Percentiles rank a stretch among this genome's conserved stretches.
phyloP scores from a whole-genome alignment of 1,140 invertebrate species.

The Psix sp. region DNA sequence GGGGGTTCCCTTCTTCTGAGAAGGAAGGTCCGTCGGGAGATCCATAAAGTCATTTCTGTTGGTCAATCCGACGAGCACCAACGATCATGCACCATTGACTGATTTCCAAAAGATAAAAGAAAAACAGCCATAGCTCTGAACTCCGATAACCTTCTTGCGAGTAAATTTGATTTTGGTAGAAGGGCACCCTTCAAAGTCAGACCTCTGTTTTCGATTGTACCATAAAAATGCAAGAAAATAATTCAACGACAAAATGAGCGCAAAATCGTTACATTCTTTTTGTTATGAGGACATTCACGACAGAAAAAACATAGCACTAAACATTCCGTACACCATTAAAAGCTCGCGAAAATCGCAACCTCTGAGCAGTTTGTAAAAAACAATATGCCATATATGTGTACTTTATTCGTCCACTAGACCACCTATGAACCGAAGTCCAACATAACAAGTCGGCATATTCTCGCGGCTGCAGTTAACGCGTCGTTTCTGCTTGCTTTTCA shows the following conservation, averaged over 20 bases:
- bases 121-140: neutral
- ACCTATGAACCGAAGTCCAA: slow-evolving; percentile 22
- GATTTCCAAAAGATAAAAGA: slow-evolving; percentile 36
- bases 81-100: slow-evolving; percentile 63
- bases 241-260: too few relatives aligned
- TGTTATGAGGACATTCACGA: too few relatives aligned
- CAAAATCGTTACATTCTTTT: too few relatives aligned
- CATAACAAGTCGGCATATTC: slow-evolving; percentile 33
- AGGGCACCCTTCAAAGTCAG: too few relatives aligned
- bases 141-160: slow-evolving; percentile 1
- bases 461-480: slow-evolving; percentile 31
- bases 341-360: slow-evolving; percentile 4
- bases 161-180: too few relatives aligned
- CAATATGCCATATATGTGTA: too few relatives aligned
- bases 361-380: slow-evolving; percentile 46
- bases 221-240: too few relatives aligned
- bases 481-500: slow-evolving; percentile 15
- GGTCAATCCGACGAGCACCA: slow-evolving; percentile 50
- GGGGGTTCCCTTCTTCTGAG: slow-evolving; percentile 71
- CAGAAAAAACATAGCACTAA: too few relatives aligned
- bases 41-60: slow-evolving; percentile 67
- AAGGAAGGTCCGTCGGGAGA: slow-evolving; percentile 63
- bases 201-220: too few relatives aligned
- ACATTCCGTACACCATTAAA: too few relatives aligned
- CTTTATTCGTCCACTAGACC: slow-evolving; percentile 25